These are phyloP conservation scores for Cervus canadensis DNA, from an alignment of 2,113 vertebrate genomes.

Conservation along the genomic window DNA sequence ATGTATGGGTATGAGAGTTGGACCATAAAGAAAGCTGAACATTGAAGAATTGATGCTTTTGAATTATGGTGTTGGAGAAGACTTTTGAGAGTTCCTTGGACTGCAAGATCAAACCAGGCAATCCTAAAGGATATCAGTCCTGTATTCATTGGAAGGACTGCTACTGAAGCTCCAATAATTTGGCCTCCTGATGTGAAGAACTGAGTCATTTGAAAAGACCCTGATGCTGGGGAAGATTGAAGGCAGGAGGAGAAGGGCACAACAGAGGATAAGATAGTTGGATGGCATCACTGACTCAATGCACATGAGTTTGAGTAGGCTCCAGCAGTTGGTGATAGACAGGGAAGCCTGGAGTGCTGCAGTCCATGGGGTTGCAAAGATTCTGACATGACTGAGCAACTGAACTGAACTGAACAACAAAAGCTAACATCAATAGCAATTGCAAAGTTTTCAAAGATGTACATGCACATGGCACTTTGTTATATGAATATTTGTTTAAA, in stretches of 20 bases:
- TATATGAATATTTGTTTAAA: background rate
- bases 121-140: background rate
- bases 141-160: background rate
- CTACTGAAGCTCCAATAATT: background rate
- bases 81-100: background rate
- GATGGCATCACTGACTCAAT: background rate
- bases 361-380: background rate
- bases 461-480: background rate
- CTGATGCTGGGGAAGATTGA: background rate
- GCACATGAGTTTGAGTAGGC: background rate
- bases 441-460: background rate
- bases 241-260: background rate
- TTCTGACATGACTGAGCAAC: background rate
- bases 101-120: background rate
- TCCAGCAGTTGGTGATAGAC: background rate
- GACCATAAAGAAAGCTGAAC: background rate
- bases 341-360: background rate
- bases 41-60: background rate
- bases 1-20: background rate
- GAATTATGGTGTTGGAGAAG: background rate
- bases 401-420: background rate
- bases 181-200: background rate
- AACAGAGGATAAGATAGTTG: background rate
- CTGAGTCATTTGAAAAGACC: background rate
- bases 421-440: background rate